Evolutionary conservation across 2,888 invertebrate species (phyloP).

Genomic region (Drosophila gaucha): DNA sequence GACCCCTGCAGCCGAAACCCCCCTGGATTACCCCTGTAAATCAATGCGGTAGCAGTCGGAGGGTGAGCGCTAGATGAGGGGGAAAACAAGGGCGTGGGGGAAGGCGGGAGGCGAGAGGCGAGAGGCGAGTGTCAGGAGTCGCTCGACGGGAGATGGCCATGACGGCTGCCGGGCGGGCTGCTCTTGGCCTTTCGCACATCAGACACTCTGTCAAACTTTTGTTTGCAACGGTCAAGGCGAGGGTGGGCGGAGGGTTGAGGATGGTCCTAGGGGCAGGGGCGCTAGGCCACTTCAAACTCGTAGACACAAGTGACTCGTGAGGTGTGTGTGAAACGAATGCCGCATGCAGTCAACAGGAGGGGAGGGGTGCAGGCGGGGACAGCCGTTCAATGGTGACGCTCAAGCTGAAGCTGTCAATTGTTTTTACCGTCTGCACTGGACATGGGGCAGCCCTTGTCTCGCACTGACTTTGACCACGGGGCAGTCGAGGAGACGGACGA

Average conservation of each 20-base stretch:
- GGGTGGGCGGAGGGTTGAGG: not conserved
- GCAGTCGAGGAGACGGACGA: not conserved
- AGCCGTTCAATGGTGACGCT: conserved; percentile 45
- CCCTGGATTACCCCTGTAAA: conserved; percentile 48
- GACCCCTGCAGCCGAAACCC: not conserved
- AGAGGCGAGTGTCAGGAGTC: conserved; percentile 9
- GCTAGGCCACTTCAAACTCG: conserved; percentile 42
- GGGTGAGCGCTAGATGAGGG: conserved; percentile 2
- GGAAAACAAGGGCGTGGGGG: not conserved
- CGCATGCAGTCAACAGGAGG: not conserved
- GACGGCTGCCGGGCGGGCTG: conserved; percentile 59
- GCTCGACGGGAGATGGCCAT: conserved; percentile 27
- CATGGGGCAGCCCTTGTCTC: conserved; percentile 23
- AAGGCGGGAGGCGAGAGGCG: conserved; percentile 8
- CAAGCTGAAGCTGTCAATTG: conserved; percentile 57
- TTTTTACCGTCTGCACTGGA: conserved; percentile 47
- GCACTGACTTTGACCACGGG: not conserved
- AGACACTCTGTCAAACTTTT: conserved; percentile 80
- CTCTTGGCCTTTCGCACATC: conserved; percentile 77
- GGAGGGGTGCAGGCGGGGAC: not conserved
- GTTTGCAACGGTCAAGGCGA: conserved; percentile 43
- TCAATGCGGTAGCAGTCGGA: conserved; percentile 66
- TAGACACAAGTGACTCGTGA: conserved; percentile 28
- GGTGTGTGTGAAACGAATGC: conserved; percentile 37
- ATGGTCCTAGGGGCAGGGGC: not conserved